Percentiles rank a stretch among this genome's conserved stretches.
Conservation (phyloP, 2,113 vertebrate species). For the Microcebus lehilahytsara region DNA sequence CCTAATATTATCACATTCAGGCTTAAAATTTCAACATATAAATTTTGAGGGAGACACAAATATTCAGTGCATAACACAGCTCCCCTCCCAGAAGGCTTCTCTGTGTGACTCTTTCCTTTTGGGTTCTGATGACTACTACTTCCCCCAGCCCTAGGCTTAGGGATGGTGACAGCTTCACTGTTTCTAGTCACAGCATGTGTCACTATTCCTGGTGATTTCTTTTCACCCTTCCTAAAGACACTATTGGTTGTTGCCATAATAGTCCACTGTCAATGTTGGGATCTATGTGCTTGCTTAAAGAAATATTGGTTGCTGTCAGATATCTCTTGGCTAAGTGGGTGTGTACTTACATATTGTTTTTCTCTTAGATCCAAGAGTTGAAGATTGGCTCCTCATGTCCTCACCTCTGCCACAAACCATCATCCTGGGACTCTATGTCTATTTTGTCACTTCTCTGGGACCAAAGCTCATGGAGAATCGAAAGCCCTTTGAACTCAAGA, state of each 20-base stretch:
- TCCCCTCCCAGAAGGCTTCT: background rate
- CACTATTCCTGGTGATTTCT: background rate
- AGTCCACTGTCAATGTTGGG: background rate
- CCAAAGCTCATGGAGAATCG: slow-evolving; percentile 97
- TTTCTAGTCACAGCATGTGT: background rate
- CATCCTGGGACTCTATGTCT: slow-evolving; percentile 91
- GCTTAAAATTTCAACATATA: background rate
- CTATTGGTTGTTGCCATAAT: background rate
- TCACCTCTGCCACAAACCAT: slow-evolving; percentile 92
- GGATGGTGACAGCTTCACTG: background rate
- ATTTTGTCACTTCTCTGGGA: slow-evolving; percentile 93
- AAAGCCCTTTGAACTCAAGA: slow-evolving; percentile 94
- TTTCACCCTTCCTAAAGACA: background rate
- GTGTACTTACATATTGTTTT: background rate
- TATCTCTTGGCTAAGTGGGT: background rate
- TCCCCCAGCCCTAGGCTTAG: background rate
- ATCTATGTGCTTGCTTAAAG: background rate
- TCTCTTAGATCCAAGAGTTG: slow-evolving; percentile 90
- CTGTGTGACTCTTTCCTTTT: background rate
- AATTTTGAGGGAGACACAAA: background rate
- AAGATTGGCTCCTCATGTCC: slow-evolving; percentile 93
- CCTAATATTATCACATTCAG: background rate
- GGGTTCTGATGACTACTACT: background rate
- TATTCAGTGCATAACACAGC: background rate
- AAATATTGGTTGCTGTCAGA: background rate